Evolutionary conservation across 2,888 invertebrate species (phyloP).

Genomic region (Patella caerulea): DNA sequence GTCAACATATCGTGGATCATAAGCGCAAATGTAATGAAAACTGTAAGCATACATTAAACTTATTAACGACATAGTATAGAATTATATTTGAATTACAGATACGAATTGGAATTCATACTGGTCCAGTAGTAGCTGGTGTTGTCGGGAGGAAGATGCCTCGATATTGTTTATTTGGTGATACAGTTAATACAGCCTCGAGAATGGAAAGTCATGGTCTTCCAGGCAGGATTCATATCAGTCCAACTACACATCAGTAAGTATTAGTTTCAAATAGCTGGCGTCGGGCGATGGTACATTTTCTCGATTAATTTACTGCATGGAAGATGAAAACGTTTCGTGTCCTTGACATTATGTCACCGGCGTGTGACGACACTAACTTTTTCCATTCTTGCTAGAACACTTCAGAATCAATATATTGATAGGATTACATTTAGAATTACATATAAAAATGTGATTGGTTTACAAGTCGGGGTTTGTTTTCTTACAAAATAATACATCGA

Average conservation of each 20-base stretch:
- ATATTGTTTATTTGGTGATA: constrained; percentile 60
- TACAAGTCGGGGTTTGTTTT: too few species aligned
- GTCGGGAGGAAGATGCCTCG: constrained; percentile 58
- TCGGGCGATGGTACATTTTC: not conserved
- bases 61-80: too few species aligned
- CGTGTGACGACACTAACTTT: not conserved
- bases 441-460: too few species aligned
- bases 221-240: constrained; percentile 54
- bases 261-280: not conserved
- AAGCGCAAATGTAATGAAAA: not conserved
- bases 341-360: not conserved
- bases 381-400: too few species aligned
- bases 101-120: constrained; percentile 59
- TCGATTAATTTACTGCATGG: not conserved
- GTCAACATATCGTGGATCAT: not conserved
- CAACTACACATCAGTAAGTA: constrained; percentile 46
- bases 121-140: constrained; percentile 56
- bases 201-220: constrained; percentile 65
- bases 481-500: too few species aligned
- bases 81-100: constrained; percentile 42
- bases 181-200: constrained; percentile 60
- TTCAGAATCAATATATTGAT: too few species aligned
- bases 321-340: not conserved
- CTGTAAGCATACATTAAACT: not conserved
- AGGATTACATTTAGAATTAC: too few species aligned